Conservation (phyloP, 1,140 invertebrate genomes). For the Drosophila leontia region DNA sequence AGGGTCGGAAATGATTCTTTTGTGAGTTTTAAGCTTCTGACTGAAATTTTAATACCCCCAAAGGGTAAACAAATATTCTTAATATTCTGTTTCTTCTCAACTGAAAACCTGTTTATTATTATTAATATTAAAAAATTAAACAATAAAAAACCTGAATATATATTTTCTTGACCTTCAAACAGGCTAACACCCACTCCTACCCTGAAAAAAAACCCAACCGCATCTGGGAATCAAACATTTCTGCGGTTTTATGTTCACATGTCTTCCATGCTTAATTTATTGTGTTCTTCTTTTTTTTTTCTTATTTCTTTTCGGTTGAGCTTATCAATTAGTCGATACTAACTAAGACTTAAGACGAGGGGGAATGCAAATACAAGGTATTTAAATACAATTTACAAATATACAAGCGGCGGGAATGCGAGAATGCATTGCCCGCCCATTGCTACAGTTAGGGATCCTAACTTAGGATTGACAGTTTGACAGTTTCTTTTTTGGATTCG, state of each 20-base stretch:
- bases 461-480: conserved; percentile 29
- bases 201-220: not conserved
- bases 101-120: not conserved
- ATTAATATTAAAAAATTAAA: not conserved
- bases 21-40: not conserved
- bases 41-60: not conserved
- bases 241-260: conserved; percentile 38
- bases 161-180: not conserved
- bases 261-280: conserved; percentile 27
- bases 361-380: conserved; percentile 40
- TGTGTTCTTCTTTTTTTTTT: not conserved
- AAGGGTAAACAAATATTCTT: not conserved
- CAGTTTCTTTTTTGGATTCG: conserved; percentile 8
- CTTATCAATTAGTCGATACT: conserved; percentile 28
- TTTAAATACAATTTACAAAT: conserved; percentile 58
- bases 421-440: conserved; percentile 46
- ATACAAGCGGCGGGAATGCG: conserved; percentile 41
- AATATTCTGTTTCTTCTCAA: not conserved
- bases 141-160: not conserved
- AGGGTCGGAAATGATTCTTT: not conserved
- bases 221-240: conserved; percentile 26
- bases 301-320: conserved; percentile 7
- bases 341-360: conserved; percentile 52
- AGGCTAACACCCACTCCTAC: not conserved
- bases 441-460: conserved; percentile 12